These are phyloP conservation scores for Sitta europaea DNA, from an alignment of 2,113 vertebrate genomes.

Conservation along the genomic window DNA sequence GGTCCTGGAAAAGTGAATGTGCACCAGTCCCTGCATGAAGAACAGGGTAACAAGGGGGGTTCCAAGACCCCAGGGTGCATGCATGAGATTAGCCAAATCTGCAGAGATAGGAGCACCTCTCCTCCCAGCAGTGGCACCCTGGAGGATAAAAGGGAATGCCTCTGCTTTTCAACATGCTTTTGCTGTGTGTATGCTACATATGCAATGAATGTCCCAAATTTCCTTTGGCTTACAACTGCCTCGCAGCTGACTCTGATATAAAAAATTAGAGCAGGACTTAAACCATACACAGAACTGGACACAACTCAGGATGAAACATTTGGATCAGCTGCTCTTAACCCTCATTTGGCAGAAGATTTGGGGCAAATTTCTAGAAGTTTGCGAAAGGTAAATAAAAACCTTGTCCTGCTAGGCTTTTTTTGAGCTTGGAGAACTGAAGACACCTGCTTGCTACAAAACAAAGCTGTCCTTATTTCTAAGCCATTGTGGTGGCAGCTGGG, in stretches of 20 bases:
- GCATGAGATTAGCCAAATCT: background rate
- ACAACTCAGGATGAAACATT: background rate
- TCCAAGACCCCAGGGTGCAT: no score
- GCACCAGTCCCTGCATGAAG: no score
- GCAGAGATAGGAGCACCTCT: background rate
- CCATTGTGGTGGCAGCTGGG: background rate
- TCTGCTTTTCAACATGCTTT: background rate
- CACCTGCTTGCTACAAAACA: slow-evolving; percentile 3
- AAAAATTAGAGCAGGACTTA: background rate
- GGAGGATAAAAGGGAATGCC: background rate
- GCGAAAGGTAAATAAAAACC: background rate
- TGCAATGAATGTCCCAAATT: background rate
- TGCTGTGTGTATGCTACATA: background rate
- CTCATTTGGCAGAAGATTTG: background rate
- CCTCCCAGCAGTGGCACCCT: background rate
- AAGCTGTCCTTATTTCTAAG: background rate
- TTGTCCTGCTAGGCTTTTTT: background rate
- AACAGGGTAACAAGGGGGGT: no score
- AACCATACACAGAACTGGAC: background rate
- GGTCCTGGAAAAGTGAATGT: no score
- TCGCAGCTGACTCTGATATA: background rate
- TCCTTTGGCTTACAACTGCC: slow-evolving; percentile 5
- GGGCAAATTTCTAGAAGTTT: background rate
- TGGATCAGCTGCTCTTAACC: background rate
- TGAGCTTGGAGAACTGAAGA: background rate